phyloP scores from a whole-genome alignment of 2,113 vertebrate species.

The Pardalotus punctatus region DNA sequence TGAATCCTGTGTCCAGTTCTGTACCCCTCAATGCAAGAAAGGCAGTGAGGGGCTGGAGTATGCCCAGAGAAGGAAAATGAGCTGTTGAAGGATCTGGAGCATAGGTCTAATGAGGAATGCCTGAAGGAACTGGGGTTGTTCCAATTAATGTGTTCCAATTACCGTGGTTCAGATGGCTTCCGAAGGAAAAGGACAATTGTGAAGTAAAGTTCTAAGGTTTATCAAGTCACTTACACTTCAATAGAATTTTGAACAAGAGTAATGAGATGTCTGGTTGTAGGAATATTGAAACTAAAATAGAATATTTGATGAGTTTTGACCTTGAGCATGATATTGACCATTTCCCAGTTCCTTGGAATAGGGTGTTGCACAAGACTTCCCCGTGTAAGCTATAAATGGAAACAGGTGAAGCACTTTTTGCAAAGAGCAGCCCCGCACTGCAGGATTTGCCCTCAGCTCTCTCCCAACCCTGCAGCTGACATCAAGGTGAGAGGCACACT shows the following conservation, averaged over 20 bases:
- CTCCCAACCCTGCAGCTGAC: background rate
- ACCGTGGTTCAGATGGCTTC: background rate
- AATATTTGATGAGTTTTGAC: background rate
- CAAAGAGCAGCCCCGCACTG: accelerated
- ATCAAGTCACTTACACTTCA: accelerated
- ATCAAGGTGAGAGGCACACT: background rate
- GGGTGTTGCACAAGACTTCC: background rate
- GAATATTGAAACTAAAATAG: accelerated
- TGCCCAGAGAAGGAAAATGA: background rate
- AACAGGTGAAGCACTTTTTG: accelerated
- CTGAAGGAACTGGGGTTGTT: no score
- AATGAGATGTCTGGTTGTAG: background rate
- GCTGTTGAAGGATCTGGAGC: no score
- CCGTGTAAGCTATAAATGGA: background rate
- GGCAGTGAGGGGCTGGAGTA: no score
- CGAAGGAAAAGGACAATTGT: background rate
- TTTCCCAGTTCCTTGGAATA: accelerated
- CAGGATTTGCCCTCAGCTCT: background rate
- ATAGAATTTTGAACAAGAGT: background rate
- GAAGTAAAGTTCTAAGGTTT: background rate
- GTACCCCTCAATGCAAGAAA: background rate
- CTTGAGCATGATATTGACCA: accelerated
- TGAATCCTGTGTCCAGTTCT: background rate
- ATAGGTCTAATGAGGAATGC: accelerated
- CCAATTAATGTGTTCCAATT: no score